phyloP scores from a whole-genome alignment of 2,113 vertebrate species.

The Leucopsar rothschildi region DNA sequence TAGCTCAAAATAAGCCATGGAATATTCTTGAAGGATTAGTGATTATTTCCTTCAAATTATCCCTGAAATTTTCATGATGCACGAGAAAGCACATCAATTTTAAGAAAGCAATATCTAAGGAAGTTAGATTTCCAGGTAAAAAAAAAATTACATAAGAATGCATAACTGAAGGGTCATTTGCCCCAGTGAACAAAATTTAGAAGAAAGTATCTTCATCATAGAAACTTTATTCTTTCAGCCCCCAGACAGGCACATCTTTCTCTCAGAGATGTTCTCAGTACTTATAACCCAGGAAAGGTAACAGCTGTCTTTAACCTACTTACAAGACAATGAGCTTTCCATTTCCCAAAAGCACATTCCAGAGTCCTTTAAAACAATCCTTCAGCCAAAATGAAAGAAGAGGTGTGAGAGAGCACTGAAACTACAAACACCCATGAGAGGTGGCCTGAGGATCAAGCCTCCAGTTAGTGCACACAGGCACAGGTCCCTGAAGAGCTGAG shows the following conservation, averaged over 20 bases:
- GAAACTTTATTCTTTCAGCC: not conserved
- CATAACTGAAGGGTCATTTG: not conserved
- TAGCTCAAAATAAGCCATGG: not conserved
- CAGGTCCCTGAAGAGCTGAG: not conserved
- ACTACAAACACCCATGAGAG: not conserved
- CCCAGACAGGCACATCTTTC: not conserved
- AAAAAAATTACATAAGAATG: not conserved
- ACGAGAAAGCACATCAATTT: not conserved
- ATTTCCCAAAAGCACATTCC: not conserved
- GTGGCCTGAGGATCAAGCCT: not conserved
- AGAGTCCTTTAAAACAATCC: not conserved
- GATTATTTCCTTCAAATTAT: not conserved
- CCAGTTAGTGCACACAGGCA: not conserved
- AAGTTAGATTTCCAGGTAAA: not conserved
- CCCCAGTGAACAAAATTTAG: not conserved
- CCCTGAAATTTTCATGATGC: not conserved
- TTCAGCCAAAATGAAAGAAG: not conserved
- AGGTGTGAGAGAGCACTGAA: accelerated
- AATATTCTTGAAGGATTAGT: not conserved
- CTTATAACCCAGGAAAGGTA: not conserved
- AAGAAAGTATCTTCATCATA: not conserved
- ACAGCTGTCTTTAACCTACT: not conserved
- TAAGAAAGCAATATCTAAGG: not conserved
- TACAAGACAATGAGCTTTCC: not conserved
- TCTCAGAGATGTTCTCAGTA: not conserved